phyloP scores from a whole-genome alignment of 2,888 invertebrate genomes.

The Nomada fucata region DNA sequence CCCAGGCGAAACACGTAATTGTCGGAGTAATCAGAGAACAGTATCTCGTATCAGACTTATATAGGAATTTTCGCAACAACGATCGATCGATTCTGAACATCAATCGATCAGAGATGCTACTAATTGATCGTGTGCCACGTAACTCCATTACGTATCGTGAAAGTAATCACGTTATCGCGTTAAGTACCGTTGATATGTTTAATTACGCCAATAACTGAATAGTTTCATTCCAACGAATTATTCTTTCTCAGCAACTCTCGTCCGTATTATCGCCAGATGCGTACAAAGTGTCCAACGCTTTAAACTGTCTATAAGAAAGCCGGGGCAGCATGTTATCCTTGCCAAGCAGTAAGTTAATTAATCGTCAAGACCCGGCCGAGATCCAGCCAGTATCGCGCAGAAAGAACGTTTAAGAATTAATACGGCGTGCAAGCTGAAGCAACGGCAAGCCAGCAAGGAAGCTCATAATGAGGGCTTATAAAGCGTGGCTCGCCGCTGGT shows the following conservation, averaged over 20 bases:
- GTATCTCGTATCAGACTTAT: no score
- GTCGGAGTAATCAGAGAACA: not conserved
- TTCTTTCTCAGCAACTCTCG: no score
- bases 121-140: no score
- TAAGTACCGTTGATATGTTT: no score
- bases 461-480: constrained; percentile 28
- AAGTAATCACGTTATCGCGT: no score
- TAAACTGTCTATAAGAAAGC: no score
- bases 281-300: no score
- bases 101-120: no score
- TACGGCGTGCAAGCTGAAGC: not conserved
- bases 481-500: constrained; percentile 10
- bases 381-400: not conserved
- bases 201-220: no score
- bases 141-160: no score
- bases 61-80: not conserved
- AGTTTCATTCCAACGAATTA: no score
- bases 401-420: constrained; percentile 32
- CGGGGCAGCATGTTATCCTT: not conserved
- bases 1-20: not conserved
- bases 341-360: not conserved
- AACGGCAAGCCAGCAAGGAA: not conserved
- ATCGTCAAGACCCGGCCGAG: not conserved
- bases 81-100: not conserved
- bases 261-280: no score